Conservation (phyloP, 2,888 invertebrate species). For the Plebejus argus region DNA sequence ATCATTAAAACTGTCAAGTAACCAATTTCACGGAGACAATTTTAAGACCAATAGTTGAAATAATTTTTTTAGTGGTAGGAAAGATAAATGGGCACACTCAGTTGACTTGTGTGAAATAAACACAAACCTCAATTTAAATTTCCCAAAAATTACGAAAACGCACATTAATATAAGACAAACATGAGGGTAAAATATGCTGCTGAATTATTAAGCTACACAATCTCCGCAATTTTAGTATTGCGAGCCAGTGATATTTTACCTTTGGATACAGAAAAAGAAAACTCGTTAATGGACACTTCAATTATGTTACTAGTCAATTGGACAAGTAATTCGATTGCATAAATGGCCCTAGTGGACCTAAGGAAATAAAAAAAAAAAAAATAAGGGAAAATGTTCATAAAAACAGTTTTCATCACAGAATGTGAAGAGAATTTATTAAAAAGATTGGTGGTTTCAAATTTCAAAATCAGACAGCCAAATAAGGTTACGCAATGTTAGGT, state of each 20-base stretch:
- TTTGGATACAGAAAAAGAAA: background rate
- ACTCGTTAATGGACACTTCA: background rate
- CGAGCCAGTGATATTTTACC: background rate
- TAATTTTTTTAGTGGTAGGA: background rate
- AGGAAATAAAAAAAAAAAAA: constrained; percentile 28
- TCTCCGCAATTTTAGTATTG: constrained; percentile 24
- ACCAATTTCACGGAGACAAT: too few relatives aligned
- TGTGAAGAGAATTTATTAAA: background rate
- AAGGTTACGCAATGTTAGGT: constrained; percentile 25
- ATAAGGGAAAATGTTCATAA: constrained; percentile 19
- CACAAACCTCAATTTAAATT: too few relatives aligned
- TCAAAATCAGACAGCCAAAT: background rate
- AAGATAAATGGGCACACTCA: background rate
- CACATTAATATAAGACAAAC: constrained; percentile 24
- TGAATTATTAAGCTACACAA: background rate
- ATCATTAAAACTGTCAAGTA: too few relatives aligned
- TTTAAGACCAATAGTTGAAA: constrained; percentile 19
- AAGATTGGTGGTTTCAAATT: background rate
- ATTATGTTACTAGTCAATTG: background rate
- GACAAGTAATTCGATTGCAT: constrained; percentile 31
- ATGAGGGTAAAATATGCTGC: constrained; percentile 22
- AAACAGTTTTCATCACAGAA: background rate
- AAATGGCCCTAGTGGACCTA: constrained; percentile 5
- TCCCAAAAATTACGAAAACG: background rate
- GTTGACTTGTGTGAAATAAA: background rate